Evolutionary conservation across 2,797 vertebrate genomes (phyloP).

Genomic region (Coluber constrictor): DNA sequence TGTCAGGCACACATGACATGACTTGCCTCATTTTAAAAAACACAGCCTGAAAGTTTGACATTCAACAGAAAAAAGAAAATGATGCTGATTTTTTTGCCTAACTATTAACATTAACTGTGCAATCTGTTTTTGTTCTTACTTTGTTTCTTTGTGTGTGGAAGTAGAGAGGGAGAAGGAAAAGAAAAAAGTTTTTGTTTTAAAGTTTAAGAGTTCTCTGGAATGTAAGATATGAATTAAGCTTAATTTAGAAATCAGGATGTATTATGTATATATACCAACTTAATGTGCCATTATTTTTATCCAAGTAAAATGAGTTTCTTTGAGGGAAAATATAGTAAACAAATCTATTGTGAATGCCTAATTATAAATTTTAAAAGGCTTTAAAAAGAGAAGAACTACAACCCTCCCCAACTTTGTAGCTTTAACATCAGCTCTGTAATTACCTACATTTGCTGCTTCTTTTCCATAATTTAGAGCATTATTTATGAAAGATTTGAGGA

Average conservation of each 20-base stretch:
- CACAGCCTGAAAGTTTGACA: background rate
- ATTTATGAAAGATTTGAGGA: background rate
- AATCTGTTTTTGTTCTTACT: background rate
- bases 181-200: background rate
- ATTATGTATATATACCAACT: background rate
- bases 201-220: background rate
- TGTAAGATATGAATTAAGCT: background rate
- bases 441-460: constrained; percentile 17
- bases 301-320: background rate
- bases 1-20: background rate
- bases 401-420: background rate
- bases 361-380: background rate
- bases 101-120: background rate
- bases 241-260: background rate
- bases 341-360: background rate
- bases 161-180: background rate
- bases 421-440: too few relatives aligned
- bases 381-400: background rate
- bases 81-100: background rate
- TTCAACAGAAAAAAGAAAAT: background rate
- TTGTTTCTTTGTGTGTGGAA: background rate
- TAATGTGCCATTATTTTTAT: background rate
- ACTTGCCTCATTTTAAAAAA: background rate
- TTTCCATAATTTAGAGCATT: constrained; percentile 10
- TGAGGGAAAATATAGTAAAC: background rate